These are phyloP conservation scores for Torymus aiolomorphi DNA, from an alignment of 2,888 invertebrate genomes.

Conservation along the genomic window DNA sequence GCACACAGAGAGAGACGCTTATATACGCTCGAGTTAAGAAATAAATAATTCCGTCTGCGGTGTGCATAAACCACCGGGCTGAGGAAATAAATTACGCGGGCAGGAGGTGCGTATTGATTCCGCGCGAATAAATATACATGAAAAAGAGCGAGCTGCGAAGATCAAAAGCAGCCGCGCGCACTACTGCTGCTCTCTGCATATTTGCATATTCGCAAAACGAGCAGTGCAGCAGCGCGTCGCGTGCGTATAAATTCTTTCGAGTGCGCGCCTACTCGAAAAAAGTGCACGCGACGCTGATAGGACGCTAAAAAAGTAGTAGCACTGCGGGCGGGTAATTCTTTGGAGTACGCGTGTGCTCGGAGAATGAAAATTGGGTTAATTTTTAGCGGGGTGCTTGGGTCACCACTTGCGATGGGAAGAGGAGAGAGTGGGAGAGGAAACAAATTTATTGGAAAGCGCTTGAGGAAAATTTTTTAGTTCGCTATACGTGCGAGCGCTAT, in stretches of 20 bases:
- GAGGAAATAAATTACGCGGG: constrained; percentile 44
- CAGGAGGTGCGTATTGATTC: constrained; percentile 34
- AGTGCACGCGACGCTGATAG: background rate
- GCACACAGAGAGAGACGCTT: too few species aligned
- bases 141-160: constrained; percentile 6
- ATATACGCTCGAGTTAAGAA: constrained; percentile 34
- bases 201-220: constrained; percentile 36
- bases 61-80: constrained; percentile 28
- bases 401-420: too few species aligned
- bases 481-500: too few species aligned
- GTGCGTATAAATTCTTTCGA: constrained; percentile 39
- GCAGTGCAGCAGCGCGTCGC: background rate
- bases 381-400: too few species aligned
- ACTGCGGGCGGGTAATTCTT: constrained; percentile 8
- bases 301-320: background rate
- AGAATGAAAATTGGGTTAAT: too few species aligned
- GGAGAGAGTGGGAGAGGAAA: too few species aligned
- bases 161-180: constrained; percentile 41
- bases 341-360: constrained; percentile 3
- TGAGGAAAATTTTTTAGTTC: too few species aligned
- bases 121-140: constrained; percentile 5
- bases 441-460: too few species aligned
- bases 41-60: constrained; percentile 49
- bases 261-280: constrained; percentile 21
- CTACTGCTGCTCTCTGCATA: constrained; percentile 4